Evolutionary conservation across 2,888 invertebrate genomes (phyloP).

Genomic region (Nesidiocoris tenuis): DNA sequence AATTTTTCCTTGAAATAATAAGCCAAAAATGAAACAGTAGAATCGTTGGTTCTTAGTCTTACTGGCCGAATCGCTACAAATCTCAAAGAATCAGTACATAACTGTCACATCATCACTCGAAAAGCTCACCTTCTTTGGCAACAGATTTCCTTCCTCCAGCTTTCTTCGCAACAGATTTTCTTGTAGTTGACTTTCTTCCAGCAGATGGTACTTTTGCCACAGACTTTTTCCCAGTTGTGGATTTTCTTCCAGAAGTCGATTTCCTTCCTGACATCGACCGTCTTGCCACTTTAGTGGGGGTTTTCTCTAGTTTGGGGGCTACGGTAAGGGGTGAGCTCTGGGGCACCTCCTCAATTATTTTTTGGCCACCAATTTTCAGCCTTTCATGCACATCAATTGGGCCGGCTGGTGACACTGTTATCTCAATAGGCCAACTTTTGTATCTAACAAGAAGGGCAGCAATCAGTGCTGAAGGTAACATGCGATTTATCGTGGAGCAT

Average conservation of each 20-base stretch:
- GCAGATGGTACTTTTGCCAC: neutral
- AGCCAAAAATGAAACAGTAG: too few relatives aligned
- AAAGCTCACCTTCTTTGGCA: slow-evolving; percentile 6
- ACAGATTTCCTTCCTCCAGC: slow-evolving; percentile 24
- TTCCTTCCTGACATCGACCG: neutral
- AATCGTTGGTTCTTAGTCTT: too few relatives aligned
- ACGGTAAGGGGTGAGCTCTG: neutral
- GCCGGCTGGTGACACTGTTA: slow-evolving; percentile 33
- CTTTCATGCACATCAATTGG: slow-evolving; percentile 13
- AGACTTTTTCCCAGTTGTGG: neutral
- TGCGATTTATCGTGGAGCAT: too few relatives aligned
- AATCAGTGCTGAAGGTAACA: neutral
- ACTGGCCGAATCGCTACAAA: too few relatives aligned
- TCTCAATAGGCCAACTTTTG: slow-evolving; percentile 45
- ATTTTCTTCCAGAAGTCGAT: neutral
- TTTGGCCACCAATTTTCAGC: slow-evolving; percentile 4
- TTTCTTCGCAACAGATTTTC: slow-evolving; percentile 32
- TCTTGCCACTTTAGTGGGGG: neutral
- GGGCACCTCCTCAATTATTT: neutral
- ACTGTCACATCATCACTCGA: too few relatives aligned
- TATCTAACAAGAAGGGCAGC: neutral
- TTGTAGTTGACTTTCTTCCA: slow-evolving; percentile 3
- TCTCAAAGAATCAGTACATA: too few relatives aligned
- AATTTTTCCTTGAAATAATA: too few relatives aligned
- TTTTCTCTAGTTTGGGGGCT: neutral